Evolutionary conservation across 2,797 vertebrate species (phyloP), one percentile per base, ranked within the genome.

Genomic region (Takifugu ocellatus): DNA sequence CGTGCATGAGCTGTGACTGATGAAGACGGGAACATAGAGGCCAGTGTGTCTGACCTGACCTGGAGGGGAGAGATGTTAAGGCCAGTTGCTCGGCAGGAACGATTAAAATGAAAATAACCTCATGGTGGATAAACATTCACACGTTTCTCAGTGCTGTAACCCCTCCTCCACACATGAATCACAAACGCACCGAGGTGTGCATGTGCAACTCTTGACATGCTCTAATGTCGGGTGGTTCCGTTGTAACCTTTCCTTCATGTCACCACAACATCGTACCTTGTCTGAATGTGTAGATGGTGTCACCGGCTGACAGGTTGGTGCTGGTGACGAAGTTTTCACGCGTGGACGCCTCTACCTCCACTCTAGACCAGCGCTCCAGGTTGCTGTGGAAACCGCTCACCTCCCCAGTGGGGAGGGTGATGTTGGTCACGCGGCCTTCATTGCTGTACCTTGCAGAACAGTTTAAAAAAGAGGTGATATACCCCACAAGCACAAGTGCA

Each of bases 381-480:
- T 96, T 93, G 5, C 94, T 94, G 36, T 95, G 94, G 88, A 95
- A 97, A 84, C 93, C 96, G 68, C 91, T 96, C 74, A 98, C 95
- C 69, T 97, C 95, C 25, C 94, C 96, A 0, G 96, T 98, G 0
- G 96, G 96, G 74, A 95, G 93, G 27, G 96, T 98, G 54, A 93
- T 94, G 39, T 97, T 98, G 88, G 93, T 96, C 81, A 96, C 87
- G 45, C 96, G 94, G 59, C 96, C 96, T 64, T 97, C 93, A 0
- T 86, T 83, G 84, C 94, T 94, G 76, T 98, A 98, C 81, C 95
- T 98, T 72, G 6, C 51, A 39, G 54, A 78, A 74, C 2, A 57
- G 63, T 59, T 56, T 63, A 36, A 60, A 21, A 14, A 51, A 29
- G 2, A 7, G 2, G 25, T 71, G 53, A 72, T 31, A 50, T 43